Percentiles rank a stretch among this genome's conserved stretches.
Conservation (phyloP, 2,797 vertebrate genomes). For the Danio albolineatus region DNA sequence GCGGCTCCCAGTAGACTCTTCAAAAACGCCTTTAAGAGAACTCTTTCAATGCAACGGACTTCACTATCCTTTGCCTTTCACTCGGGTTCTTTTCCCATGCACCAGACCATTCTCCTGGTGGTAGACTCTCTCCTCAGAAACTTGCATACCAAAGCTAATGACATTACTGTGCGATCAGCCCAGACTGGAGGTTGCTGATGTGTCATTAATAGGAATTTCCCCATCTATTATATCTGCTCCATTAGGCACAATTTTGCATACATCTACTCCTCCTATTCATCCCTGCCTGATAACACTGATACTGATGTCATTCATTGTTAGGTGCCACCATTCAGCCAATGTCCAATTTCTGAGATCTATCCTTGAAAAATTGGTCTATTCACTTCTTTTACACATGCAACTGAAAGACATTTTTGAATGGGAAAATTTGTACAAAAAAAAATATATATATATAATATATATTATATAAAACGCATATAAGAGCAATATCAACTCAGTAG, state of each 20-base stretch:
- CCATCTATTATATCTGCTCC: constrained; percentile 54
- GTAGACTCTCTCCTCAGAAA: constrained; percentile 18
- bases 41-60: constrained; percentile 20
- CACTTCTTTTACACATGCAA: constrained; percentile 3
- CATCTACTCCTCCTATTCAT: constrained; percentile 44
- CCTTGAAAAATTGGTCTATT: constrained; percentile 38
- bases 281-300: constrained; percentile 18
- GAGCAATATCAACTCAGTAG: no score
- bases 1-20: constrained; percentile 11
- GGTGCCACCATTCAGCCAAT: constrained; percentile 22
- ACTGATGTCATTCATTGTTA: constrained; percentile 41
- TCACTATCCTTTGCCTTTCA: constrained; percentile 21
- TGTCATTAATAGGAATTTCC: constrained; percentile 57
- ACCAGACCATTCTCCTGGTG: constrained; percentile 3
- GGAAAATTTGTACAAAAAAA: not conserved
- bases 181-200: constrained; percentile 49
- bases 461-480: not conserved
- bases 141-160: constrained; percentile 50
- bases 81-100: constrained; percentile 4
- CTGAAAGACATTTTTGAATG: not conserved
- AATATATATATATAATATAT: not conserved
- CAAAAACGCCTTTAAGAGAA: constrained; percentile 9
- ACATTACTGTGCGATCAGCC: constrained; percentile 44
- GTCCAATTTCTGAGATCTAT: constrained; percentile 21
- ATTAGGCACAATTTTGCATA: constrained; percentile 54